Base-by-base conservation (phyloP, 1,140 invertebrate genomes). In the Zophobas morio region DNA sequence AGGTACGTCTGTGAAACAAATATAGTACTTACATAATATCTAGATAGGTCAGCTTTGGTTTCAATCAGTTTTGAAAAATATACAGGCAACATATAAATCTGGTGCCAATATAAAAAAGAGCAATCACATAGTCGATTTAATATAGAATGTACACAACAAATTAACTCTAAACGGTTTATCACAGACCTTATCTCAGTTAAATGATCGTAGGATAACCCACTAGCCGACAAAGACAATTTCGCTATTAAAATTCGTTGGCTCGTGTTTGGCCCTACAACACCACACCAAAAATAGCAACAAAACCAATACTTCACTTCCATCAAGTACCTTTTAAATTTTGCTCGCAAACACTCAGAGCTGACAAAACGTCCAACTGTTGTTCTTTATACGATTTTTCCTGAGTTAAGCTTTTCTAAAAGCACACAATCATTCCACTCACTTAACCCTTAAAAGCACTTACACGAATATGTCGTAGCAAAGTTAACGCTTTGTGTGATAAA, bases 41-140 rank as follows among this genome's bases (percentile, higher is more conserved):
- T 90, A 53, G 90, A 87, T 57, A 90, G 86, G 87, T 94, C 90
- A 47, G 89, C 85, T 76, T 91, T 89, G 78, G 88, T 89, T 70
- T 90, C 89, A 83, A 92, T 92, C 49, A 94, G 84, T 82, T 93
- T 90, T 79, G 91, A 88, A 82, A 96, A 91, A 87, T 96, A 96
- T 37, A 94, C 90, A 2, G 93, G 91, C 47, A 95, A 87, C 60
- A 96, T 74, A 53, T 81, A 88, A 77, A 93, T 91, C 82, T 92
- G 89, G 88, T 96, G 94, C 92, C 94, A 96, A 84, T 94, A 94
- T n/a, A 96, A 84, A 87, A 94, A 94, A 47, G 92, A 92, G 81
- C 93, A 93, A 84, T 95, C 90, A 84, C 92, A 93, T 33, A 92
- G 88, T 74, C 86, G 84, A 47, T 90, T 85, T 71, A 96, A 83